Conservation (phyloP, 2,113 vertebrate genomes). For the Brachyistius frenatus region DNA sequence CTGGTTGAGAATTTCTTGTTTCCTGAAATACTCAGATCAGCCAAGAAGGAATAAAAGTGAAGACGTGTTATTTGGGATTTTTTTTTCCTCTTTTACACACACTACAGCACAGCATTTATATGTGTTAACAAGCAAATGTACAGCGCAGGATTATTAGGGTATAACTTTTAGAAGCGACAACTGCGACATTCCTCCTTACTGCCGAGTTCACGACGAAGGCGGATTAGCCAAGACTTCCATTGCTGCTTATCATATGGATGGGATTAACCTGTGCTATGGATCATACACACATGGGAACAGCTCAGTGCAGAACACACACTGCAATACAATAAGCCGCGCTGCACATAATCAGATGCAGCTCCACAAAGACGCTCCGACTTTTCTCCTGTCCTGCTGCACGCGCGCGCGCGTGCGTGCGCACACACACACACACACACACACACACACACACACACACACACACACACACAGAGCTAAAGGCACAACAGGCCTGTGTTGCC, state of each 20-base stretch:
- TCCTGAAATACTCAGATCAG: not conserved
- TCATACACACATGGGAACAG: constrained; percentile 61
- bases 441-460: constrained; percentile 25
- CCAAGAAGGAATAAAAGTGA: not conserved
- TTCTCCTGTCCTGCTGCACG: not conserved
- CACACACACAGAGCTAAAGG: constrained; percentile 65
- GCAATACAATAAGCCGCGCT: not conserved
- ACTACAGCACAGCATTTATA: constrained; percentile 8
- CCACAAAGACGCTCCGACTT: constrained; percentile 7
- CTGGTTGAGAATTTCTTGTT: constrained; percentile 6
- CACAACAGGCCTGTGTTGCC: constrained; percentile 85
- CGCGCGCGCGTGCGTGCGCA: not conserved
- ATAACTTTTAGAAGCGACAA: constrained; percentile 69
- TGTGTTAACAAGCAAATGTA: constrained; percentile 22
- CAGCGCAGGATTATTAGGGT: constrained; percentile 49
- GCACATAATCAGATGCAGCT: constrained; percentile 53
- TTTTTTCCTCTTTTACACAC: constrained; percentile 2
- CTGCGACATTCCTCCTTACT: constrained; percentile 65
- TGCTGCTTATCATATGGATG: constrained; percentile 76
- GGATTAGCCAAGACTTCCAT: constrained; percentile 68
- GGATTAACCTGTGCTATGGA: constrained; percentile 76
- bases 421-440: constrained; percentile 19
- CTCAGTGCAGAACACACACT: constrained; percentile 41
- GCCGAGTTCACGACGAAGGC: constrained; percentile 65
- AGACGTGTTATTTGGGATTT: not conserved